A percentile compares a stretch with the other conserved stretches of the same genome.
Evolutionary conservation across 1,140 invertebrate species (phyloP).

Genomic region (Temnothorax curvispinosus): DNA sequence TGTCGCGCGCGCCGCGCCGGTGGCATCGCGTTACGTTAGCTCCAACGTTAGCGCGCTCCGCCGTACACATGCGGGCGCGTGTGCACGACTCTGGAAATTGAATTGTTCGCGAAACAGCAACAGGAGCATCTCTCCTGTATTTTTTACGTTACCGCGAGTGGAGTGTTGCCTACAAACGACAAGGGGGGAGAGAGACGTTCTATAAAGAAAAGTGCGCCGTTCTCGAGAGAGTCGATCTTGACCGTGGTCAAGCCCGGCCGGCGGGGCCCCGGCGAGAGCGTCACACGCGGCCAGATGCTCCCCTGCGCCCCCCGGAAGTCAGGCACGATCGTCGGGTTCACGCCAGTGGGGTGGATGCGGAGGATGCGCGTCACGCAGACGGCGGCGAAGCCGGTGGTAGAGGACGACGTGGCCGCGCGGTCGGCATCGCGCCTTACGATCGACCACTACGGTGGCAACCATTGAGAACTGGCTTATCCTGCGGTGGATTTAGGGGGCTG

Average conservation of each 20-base stretch:
- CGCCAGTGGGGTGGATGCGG: slow-evolving; percentile 63
- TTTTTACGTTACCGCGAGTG: too few relatives aligned
- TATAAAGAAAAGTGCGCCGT: too few relatives aligned
- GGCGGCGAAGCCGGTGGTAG: slow-evolving; percentile 45
- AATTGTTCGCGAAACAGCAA: neutral
- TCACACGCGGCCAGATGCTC: slow-evolving; percentile 67
- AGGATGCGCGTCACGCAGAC: slow-evolving; percentile 67
- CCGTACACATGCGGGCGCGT: neutral
- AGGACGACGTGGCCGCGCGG: slow-evolving; percentile 67
- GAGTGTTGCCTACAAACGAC: too few relatives aligned
- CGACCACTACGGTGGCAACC: slow-evolving; percentile 70
- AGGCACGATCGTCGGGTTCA: slow-evolving; percentile 44
- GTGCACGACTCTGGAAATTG: neutral
- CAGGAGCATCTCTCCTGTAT: too few relatives aligned
- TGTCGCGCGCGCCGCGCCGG: slow-evolving; percentile 23
- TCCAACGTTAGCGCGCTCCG: slow-evolving; percentile 21
- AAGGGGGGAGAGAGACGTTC: too few relatives aligned
- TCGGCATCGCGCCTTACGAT: slow-evolving; percentile 64
- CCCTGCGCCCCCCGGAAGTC: slow-evolving; percentile 68
- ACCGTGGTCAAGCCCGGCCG: slow-evolving; percentile 38
- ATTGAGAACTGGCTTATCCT: slow-evolving; percentile 87
- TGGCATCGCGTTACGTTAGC: slow-evolving; percentile 15
- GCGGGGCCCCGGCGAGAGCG: neutral
- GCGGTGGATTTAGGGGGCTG: slow-evolving; percentile 88
- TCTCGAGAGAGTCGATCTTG: slow-evolving; percentile 5